Evolutionary conservation across 2,797 vertebrate species (phyloP).

Genomic region (Aeoliscus strigatus): DNA sequence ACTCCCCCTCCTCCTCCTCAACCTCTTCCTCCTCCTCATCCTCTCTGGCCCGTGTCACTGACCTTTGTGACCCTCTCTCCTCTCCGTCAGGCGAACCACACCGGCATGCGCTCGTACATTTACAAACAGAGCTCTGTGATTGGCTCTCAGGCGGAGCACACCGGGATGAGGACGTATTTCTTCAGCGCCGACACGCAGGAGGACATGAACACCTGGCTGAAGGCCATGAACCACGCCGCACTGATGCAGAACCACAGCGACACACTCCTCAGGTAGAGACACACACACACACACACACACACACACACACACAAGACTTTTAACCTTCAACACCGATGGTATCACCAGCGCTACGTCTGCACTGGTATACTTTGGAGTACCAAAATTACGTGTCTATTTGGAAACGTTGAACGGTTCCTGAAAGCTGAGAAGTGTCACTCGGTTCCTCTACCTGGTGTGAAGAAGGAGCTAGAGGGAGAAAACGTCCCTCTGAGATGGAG

Average conservation of each 20-base stretch:
- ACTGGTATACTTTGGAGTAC: too few relatives aligned
- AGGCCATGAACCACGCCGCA: constrained; percentile 96
- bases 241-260: constrained; percentile 90
- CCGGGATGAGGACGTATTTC: constrained; percentile 97
- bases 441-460: too few relatives aligned
- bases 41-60: constrained; percentile 8
- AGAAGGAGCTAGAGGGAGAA: too few relatives aligned
- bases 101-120: constrained; percentile 96
- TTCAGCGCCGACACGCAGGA: constrained; percentile 98
- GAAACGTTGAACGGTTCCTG: too few relatives aligned
- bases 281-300: constrained; percentile 1
- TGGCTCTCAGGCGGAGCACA: constrained; percentile 92
- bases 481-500: too few relatives aligned
- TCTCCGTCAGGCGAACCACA: constrained; percentile 86
- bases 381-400: too few relatives aligned
- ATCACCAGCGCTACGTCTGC: too few relatives aligned
- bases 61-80: too few relatives aligned
- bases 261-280: constrained; percentile 71
- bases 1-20: background rate
- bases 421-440: too few relatives aligned
- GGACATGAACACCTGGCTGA: constrained; percentile 96
- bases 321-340: too few relatives aligned
- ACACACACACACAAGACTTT: too few relatives aligned
- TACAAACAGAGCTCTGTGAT: constrained; percentile 88
- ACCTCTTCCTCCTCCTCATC: constrained; percentile 11